Conservation (phyloP, 2,888 invertebrate genomes). For the Graphium colonna region DNA sequence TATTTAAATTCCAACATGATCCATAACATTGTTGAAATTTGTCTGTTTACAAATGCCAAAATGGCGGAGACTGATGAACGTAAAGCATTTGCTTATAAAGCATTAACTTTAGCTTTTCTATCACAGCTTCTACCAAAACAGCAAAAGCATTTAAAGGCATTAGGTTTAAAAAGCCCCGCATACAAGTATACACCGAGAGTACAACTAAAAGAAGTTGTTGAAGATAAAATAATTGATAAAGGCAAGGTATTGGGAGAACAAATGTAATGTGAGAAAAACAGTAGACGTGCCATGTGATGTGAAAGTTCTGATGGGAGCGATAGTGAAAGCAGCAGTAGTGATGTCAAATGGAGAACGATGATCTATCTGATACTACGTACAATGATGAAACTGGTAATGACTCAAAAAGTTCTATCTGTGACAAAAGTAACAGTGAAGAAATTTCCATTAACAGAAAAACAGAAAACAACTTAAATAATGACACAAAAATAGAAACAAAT, state of each 20-base stretch:
- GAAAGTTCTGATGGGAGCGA: constrained; percentile 78
- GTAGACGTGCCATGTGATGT: constrained; percentile 70
- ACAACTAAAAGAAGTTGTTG: constrained; percentile 25
- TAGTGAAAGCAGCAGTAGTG: constrained; percentile 59
- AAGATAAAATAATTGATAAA: constrained; percentile 23
- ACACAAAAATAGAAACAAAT: constrained; percentile 28
- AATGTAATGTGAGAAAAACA: no score
- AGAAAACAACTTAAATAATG: constrained; percentile 26
- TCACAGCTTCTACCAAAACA: constrained; percentile 84
- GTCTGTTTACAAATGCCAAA: constrained; percentile 89
- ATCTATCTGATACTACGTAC: constrained; percentile 57
- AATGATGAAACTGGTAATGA: constrained; percentile 46
- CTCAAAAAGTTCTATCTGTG: constrained; percentile 45
- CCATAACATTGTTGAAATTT: constrained; percentile 90
- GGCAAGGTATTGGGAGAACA: no score
- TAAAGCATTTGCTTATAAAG: constrained; percentile 90
- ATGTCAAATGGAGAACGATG: constrained; percentile 61
- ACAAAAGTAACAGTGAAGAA: constrained; percentile 27
- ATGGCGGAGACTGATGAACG: constrained; percentile 85
- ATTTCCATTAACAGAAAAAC: constrained; percentile 36
- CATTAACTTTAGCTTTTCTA: constrained; percentile 90
- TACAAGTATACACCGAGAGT: constrained; percentile 48
- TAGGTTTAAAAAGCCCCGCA: constrained; percentile 72
- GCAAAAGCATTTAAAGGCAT: constrained; percentile 59
- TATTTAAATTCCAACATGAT: constrained; percentile 84